Conservation (phyloP, 2,888 invertebrate genomes). For the Hirudinaria manillensis region DNA sequence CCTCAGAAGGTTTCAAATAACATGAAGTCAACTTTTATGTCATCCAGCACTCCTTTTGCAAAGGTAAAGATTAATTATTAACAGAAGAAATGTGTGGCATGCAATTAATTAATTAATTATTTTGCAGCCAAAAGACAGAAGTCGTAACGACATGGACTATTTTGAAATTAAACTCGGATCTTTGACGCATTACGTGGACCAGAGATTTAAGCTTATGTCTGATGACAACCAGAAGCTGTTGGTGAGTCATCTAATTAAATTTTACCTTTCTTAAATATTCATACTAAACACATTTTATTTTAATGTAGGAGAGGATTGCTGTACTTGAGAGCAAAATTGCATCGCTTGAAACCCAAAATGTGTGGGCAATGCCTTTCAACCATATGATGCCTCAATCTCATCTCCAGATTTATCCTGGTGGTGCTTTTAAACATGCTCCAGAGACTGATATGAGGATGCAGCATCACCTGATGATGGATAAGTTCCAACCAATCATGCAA, state of each 20-base stretch:
- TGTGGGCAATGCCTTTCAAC: background rate
- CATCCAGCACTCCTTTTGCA: background rate
- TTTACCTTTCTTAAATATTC: too few species aligned
- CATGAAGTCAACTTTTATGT: background rate
- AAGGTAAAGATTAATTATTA: background rate
- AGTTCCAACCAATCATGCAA: background rate
- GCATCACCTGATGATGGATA: background rate
- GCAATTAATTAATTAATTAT: background rate
- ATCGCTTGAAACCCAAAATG: background rate
- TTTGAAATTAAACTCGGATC: constrained; percentile 4
- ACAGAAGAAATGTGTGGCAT: background rate
- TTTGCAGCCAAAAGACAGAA: background rate
- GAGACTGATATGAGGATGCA: background rate
- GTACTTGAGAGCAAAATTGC: background rate
- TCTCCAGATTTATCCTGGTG: too few species aligned
- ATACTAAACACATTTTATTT: too few species aligned
- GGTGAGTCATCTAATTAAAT: background rate
- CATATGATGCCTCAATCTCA: background rate
- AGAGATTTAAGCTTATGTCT: constrained; percentile 6
- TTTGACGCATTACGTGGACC: constrained; percentile 11
- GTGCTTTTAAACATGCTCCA: background rate
- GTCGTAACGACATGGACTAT: background rate
- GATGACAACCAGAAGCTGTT: constrained; percentile 10
- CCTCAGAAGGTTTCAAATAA: too few species aligned
- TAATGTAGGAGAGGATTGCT: background rate